phyloP scores from a whole-genome alignment of 2,888 invertebrate species.

The Diarsia dahlii region DNA sequence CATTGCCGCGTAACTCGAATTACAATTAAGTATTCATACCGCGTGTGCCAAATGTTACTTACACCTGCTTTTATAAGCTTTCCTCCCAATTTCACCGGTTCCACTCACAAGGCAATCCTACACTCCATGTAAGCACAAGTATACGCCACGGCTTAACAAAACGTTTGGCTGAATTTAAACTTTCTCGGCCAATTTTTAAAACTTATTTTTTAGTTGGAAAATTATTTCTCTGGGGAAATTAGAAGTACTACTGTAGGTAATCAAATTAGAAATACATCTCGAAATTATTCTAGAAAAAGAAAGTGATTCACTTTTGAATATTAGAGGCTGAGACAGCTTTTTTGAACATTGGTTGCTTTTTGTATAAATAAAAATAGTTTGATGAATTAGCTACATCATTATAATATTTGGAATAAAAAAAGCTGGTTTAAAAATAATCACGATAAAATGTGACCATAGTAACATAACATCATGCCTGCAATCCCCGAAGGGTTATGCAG shows the following conservation, averaged over 20 bases:
- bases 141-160: conserved; percentile 34
- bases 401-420: not conserved
- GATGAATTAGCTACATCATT: not conserved
- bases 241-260: conserved; percentile 31
- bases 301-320: conserved; percentile 18
- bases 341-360: not conserved
- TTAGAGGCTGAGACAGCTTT: conserved; percentile 28
- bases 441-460: not conserved
- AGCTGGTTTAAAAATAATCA: not conserved
- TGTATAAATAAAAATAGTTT: not conserved
- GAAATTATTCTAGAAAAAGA: conserved; percentile 34
- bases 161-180: conserved; percentile 39
- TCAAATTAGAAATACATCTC: conserved; percentile 55
- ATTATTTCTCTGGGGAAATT: conserved; percentile 57
- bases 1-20: conserved; percentile 56
- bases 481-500: too few species aligned
- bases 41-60: conserved; percentile 59
- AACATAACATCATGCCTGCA: too few species aligned
- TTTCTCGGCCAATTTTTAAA: conserved; percentile 24
- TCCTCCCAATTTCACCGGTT: conserved; percentile 32
- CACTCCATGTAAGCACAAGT: conserved; percentile 32
- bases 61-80: conserved; percentile 63
- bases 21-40: conserved; percentile 65
- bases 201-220: conserved; percentile 37
- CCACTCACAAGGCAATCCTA: conserved; percentile 40